Evolutionary conservation across 2,113 vertebrate species (phyloP), one percentile per base, ranked within the genome.

Genomic region (Eulemur macaco): DNA sequence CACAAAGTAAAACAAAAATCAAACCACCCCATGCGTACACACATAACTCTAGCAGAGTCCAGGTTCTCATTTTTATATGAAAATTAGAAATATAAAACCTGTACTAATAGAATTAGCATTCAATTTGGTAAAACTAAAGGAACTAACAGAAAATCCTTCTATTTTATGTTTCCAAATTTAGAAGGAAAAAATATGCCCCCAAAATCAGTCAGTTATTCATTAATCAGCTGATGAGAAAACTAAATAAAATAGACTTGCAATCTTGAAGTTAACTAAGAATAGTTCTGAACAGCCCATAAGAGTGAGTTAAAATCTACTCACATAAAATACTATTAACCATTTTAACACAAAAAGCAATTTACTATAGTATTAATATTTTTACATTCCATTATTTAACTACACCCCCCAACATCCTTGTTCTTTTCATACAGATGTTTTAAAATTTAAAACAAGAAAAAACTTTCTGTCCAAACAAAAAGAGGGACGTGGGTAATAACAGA

Each of bases 311-410:
- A 56, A 64, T n/a, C 31, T 18, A 69, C 34, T 0, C 8, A 14
- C 3, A 1, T 1, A 21, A 50, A 8, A 7, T 63, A 7, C 21
- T 5, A 0, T 4, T 8, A 2, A 9, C 4, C 66, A 13, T 17
- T 8, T 5, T 0, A 18, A 39, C 23, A 50, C 2, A 9, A 11
- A 69, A 29, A 12, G 69, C 54, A 25, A 21, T 0, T 27, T 4
- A 21, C 11, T 8, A 20, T 1, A 10, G 63, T 2, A 13, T 2
- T 54, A 10, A 56, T 3, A 13, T 3, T 54, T 17, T 8, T 3
- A 20, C 6, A 15, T 5, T 29, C 34, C 7, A 27, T 0, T 0
- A 25, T 25, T 27, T 29, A 13, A 63, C 9, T 8, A 2, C 9
- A 27, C 1, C 34, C 45, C 27, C 23, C 45, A 6, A 29, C 10